Evolutionary conservation across 2,888 invertebrate species (phyloP), one percentile per base, ranked within the genome.

Genomic region (Agelastica alni): DNA sequence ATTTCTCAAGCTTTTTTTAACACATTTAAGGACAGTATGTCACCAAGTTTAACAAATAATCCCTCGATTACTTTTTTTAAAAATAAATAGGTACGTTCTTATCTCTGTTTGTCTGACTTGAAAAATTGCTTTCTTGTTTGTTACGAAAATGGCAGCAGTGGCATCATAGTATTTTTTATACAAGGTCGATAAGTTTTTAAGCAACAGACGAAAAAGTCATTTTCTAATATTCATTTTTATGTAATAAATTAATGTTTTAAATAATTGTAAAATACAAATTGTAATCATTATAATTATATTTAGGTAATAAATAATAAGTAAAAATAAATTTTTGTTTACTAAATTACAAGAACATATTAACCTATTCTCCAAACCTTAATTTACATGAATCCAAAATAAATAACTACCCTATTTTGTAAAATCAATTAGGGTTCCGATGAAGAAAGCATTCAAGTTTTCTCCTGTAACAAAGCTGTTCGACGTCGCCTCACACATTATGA

Each of bases 221-320:
- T 68, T 68, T 70, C 62, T 66, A 67, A 62, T 65, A 56, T 64
- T 70, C 60, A 57, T 68, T 70, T 67, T 67, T 61, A 63, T 67
- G 65, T 69, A 66, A 68, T 66, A 70, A 69, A 71, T 71, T 64
- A 70, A 64, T 72, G 69, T 71, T 73, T 71, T 70, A 69, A 66
- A 67, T 68, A 70, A 69, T 63, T 74, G 72, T 74, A 72, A 74
- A 70, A 72, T 73, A 73, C 71, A 69, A 67, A 71, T 63, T 75
- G 73, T 75, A 75, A 70, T 75, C 75, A 71, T 73, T 75, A 75
- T 75, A n/a, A n/a, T n/a, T n/a, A 75, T 75, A 75, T 75, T 75
- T 75, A 75, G 74, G 71, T 75, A 75, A 75, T 75, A 75, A 75
- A 76, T 71, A 70, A n/a, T 74, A 72, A 74, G 72, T 68, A 62